Percentiles rank a stretch among this genome's conserved stretches.
Evolutionary conservation across 2,113 vertebrate genomes (phyloP).

Genomic region (Lophotis ruficrista): DNA sequence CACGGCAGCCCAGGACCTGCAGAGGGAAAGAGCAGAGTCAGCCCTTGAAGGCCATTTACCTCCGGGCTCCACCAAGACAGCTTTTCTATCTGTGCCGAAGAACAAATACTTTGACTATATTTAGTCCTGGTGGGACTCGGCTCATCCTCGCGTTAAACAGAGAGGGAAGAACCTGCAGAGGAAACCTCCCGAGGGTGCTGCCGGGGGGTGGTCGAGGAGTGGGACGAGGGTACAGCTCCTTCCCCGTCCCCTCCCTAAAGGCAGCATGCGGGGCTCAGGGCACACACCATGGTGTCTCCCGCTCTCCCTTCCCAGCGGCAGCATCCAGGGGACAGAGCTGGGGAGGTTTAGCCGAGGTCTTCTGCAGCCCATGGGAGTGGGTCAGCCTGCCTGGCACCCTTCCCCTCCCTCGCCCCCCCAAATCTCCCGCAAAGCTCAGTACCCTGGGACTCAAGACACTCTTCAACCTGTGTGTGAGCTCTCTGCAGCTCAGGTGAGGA

Average conservation of each 20-base stretch:
- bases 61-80: neutral
- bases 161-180: slow-evolving; percentile 9
- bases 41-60: slow-evolving; percentile 29
- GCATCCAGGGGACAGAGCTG: neutral
- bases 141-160: neutral
- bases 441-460: neutral
- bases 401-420: neutral
- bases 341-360: neutral
- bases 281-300: accelerated
- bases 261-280: accelerated
- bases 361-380: accelerated
- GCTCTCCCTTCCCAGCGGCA: neutral
- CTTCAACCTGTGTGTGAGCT: neutral
- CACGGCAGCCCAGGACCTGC: neutral
- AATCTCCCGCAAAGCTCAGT: neutral
- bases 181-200: neutral
- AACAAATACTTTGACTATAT: slow-evolving; percentile 69
- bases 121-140: slow-evolving; percentile 49
- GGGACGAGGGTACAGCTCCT: neutral
- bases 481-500: neutral
- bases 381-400: accelerated
- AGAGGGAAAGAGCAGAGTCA: slow-evolving; percentile 51
- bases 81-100: neutral
- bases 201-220: accelerated
- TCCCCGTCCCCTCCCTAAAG: neutral